Evolutionary conservation across 1,140 invertebrate genomes (phyloP), one percentile per base, ranked within the genome.

Genomic region (Caenorhabditis latens): DNA sequence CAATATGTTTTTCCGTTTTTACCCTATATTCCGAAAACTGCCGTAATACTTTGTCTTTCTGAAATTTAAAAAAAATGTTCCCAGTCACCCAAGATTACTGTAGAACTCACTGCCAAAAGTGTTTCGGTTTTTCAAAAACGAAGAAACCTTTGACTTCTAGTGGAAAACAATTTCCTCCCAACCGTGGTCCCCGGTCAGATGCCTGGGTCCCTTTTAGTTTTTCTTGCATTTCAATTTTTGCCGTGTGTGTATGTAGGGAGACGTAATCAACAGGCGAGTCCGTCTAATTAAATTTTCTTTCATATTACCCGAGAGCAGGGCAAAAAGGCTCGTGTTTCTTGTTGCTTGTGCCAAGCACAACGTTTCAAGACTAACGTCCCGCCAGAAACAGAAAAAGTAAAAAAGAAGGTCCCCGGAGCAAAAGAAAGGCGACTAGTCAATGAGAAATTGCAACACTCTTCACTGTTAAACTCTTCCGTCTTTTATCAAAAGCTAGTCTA

Each of bases 221-320:
- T 79, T 79, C 46, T 48, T 19, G 71, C 71, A 79, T 79, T 79
- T 79, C 71, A 79, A 79, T 79, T 79, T 79, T 79, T 79, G 71
- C 71, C 71, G 46, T 71, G 65, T 71, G 61, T 75, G 46, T 79
- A 46, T 43, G 46, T 53, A 50, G 71, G 24, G 46, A 79, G 21
- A 79, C 71, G 71, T 79, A 79, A 79, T 79, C 71, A 79, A 79
- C 71, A 79, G 71, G 71, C 71, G 71, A 79, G 46, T 79, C 71
- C 71, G 71, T 79, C 71, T 79, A 79, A 79, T 79, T 79, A 79
- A 79, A 79, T 79, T 79, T 79, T 79, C 71, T 79, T 79, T 79
- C 71, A 79, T 79, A 79, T 79, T 50, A 79, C 71, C 71, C 71
- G n/a, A 79, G 71, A 48, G 46, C 71, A 32, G n/a, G 40, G 71